Evolutionary conservation across 2,113 vertebrate genomes (phyloP), one percentile per base, ranked within the genome.

Genomic region (Polypterus bichir): DNA sequence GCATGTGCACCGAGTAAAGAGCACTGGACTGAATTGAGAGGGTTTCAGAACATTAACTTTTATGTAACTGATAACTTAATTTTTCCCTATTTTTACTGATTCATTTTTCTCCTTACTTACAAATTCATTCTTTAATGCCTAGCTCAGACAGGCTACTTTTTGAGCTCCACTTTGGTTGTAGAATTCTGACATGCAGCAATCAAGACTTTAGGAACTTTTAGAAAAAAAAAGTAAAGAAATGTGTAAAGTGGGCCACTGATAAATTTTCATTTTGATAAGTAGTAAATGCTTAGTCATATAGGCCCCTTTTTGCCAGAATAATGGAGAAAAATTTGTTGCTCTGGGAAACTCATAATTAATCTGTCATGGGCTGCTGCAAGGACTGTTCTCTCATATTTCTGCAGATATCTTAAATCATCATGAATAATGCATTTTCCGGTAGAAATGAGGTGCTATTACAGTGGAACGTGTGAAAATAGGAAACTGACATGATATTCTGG

Each of bases 271-370:
- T 44, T 4, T 7, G 27, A 45, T 58, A 45, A 45, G n/a, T 4
- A 5, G 5, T 5, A 44, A 4, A 5, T 45, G 27, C 56, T 58
- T 58, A 58, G 56, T 58, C 6, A 3, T 44, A 57, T 58, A 7
- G 27, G 44, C 27, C 46, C 44, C 56, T 45, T 58, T 58, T 58
- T 45, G 46, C 56, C 4, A 58, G 56, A 58, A 58, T 58, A 58
- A 58, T 58, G 56, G 56, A 58, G 56, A 45, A 45, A 45, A 58
- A 7, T 58, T 5, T 58, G 56, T 5, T 44, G 56, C 56, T 58
- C 56, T 58, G 44, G 5, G 56, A 58, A 55, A 55, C 54, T 55
- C 6, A 55, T 55, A 58, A 58, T 58, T 58, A 58, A 58, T 44
- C 44, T 58, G 56, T 58, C 56, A 58, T 58, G 27, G 44, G 56